Evolutionary conservation across 2,113 vertebrate genomes (phyloP).

Genomic region (Pygoscelis adeliae): DNA sequence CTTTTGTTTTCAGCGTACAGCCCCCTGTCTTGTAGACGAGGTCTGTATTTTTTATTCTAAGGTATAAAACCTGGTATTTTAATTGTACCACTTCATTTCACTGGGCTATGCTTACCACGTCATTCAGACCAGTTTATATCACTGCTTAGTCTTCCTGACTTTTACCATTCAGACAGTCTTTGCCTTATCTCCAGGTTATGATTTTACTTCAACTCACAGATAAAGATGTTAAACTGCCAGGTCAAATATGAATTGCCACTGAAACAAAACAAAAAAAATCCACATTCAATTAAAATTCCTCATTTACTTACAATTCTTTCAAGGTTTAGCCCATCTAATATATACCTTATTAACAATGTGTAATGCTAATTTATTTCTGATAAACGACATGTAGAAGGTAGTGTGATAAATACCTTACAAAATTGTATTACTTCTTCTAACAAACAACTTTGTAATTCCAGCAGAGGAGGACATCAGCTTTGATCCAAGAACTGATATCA

Average conservation of each 20-base stretch:
- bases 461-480: background rate
- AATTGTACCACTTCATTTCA: background rate
- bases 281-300: background rate
- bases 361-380: background rate
- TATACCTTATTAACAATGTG: background rate
- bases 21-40: background rate
- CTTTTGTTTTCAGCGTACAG: background rate
- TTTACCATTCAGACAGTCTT: background rate
- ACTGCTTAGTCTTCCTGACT: background rate
- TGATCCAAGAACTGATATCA: background rate
- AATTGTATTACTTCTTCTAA: background rate
- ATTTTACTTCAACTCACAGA: background rate
- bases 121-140: background rate
- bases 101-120: background rate
- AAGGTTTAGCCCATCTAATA: background rate
- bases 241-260: background rate
- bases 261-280: background rate
- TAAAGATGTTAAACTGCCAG: background rate
- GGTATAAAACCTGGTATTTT: background rate
- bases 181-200: background rate
- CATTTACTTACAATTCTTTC: background rate
- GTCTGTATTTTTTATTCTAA: background rate
- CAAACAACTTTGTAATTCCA: background rate
- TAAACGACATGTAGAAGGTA: background rate
- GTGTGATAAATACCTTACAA: background rate